Evolutionary conservation across 1,140 invertebrate genomes (phyloP).

Genomic region (Drosophila repleta): DNA sequence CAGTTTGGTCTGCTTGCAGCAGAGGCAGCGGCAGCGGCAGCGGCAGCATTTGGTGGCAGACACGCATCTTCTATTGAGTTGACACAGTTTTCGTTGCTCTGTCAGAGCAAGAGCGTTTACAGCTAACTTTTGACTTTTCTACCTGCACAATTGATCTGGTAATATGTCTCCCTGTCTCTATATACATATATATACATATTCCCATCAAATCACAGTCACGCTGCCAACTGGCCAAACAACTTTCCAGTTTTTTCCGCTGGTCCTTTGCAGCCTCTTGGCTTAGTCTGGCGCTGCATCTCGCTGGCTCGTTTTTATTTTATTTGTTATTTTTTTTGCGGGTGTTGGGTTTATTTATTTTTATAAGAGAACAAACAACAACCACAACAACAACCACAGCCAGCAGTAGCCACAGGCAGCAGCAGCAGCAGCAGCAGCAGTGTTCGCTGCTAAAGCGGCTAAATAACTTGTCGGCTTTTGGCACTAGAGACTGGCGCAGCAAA

Average conservation of each 20-base stretch:
- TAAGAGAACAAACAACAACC: conserved; percentile 73
- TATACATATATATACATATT: conserved; percentile 32
- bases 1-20: conserved; percentile 26
- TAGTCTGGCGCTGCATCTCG: conserved; percentile 26
- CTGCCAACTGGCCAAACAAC: conserved; percentile 72
- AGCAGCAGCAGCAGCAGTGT: conserved; percentile 20
- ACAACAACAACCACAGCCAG: conserved; percentile 29
- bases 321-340: conserved; percentile 12
- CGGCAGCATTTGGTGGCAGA: conserved; percentile 35
- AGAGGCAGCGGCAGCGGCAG: too few species aligned
- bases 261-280: conserved; percentile 17
- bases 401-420: neutral
- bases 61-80: conserved; percentile 47
- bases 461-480: conserved; percentile 46
- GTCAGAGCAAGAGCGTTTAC: conserved; percentile 25
- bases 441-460: conserved; percentile 43
- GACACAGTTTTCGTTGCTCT: conserved; percentile 58
- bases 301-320: conserved; percentile 47
- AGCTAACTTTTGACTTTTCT: conserved; percentile 21
- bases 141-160: conserved; percentile 52
- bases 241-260: conserved; percentile 66
- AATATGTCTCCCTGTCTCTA: conserved; percentile 31
- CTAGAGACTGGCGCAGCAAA: conserved; percentile 48
- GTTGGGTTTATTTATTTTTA: conserved; percentile 79
- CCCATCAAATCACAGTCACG: conserved; percentile 34